A percentile compares a stretch with the other conserved stretches of the same genome.
Conservation (phyloP, 2,888 invertebrate species). For the Pasiphila rectangulata region DNA sequence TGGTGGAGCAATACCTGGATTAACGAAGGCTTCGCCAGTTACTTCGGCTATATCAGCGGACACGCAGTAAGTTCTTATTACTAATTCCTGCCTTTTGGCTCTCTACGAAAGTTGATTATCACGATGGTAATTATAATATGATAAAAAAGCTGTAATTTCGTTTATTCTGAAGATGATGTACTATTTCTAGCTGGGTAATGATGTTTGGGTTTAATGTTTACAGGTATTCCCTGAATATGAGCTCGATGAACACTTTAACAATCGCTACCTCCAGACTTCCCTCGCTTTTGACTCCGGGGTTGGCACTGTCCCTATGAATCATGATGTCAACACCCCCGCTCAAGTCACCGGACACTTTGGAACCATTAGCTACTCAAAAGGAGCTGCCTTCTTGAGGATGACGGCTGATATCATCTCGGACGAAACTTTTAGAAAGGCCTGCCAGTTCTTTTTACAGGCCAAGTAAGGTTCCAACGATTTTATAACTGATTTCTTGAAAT, state of each 20-base stretch:
- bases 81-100: too few species aligned
- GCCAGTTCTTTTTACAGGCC: constrained; percentile 58
- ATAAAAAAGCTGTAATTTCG: too few species aligned
- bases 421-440: constrained; percentile 55
- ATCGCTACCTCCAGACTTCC: constrained; percentile 84
- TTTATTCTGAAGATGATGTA: too few species aligned
- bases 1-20: constrained; percentile 90
- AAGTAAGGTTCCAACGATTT: constrained; percentile 65
- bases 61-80: constrained; percentile 44
- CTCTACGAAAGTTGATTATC: too few species aligned
- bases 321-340: constrained; percentile 80
- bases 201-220: constrained; percentile 20
- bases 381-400: constrained; percentile 72
- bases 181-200: too few species aligned
- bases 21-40: constrained; percentile 87
- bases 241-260: constrained; percentile 86
- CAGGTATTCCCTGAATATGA: constrained; percentile 84
- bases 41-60: constrained; percentile 83
- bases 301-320: constrained; percentile 78
- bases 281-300: constrained; percentile 69
- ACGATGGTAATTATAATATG: too few species aligned
- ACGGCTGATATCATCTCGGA: constrained; percentile 59
- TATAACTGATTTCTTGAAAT: background rate
- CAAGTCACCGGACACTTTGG: constrained; percentile 85
- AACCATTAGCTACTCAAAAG: constrained; percentile 85